Base-by-base conservation (phyloP, 2,113 vertebrate genomes). In the Anseranas semipalmata region DNA sequence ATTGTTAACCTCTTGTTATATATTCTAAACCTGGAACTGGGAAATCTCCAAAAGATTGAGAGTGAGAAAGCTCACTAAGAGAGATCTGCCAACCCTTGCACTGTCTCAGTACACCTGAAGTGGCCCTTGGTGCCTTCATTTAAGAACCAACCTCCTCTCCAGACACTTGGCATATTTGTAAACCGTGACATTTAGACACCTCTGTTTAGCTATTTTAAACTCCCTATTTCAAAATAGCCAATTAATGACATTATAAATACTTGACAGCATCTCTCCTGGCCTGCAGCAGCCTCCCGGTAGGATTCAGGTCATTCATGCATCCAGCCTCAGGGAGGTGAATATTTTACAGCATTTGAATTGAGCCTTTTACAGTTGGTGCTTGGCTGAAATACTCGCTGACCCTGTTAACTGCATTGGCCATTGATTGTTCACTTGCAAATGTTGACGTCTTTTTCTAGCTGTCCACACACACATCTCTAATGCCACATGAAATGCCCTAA, bases 121-220 rank as follows among this genome's bases (percentile, higher is more conserved):
- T 24, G 28, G 5, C 12, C 28, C 13, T 35, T 0, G 1, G 20
- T 27, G 20, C 28, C 35, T 87, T 48, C 1, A 1, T 12, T 11
- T 48, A 22, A 18, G 25, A 60, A 17, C 21, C 15, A 62, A 4
- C 3, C 24, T 86, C 25, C 30, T 73, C 15, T 70, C n/a, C 5
- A n/a, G 30, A 20, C 30, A 33, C 12, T 35, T 19, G 17, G 28
- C 27, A 35, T 10, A 6, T 65, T 60, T 46, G 58, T n/a, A 22
- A 50, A 67, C 4, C 7, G 10, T 0, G 1, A 6, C 14, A 19
- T 37, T 56, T 30, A 55, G 17, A 91, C n/a, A 28, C 12, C 17
- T 27, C 48, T 18, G 3, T 56, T 76, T 70, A 56, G 5, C 22
- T 13, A 3, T 41, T 19, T 68, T 56, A 71, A 68, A 39, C 33